Base-by-base conservation (phyloP, 2,888 invertebrate species). In the Sabellastarte sp. region DNA sequence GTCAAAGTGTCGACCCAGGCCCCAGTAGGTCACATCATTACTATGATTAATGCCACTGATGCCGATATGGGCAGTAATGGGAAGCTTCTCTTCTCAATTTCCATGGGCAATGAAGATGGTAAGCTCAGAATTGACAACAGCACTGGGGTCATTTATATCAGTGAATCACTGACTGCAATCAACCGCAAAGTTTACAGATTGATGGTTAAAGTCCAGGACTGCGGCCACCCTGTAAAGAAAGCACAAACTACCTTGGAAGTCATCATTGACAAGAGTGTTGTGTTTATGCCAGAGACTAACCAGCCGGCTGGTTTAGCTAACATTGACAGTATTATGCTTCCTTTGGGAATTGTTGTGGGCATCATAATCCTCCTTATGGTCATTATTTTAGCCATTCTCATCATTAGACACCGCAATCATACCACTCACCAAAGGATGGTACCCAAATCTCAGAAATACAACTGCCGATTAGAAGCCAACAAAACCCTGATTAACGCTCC, bases 41-140 rank as follows among this genome's bases (percentile, higher is more conserved):
- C 64, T 41, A 56, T 52, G 32, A 60, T 64, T 5, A 32, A 61
- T 30, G 64, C 64, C 15, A 24, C 24, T n/a, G 64, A 64, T 30
- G 5, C 26, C 24, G 64, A 64, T 52, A 56, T 56, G 28, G 64
- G 64, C n/a, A 50, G 57, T 28, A 64, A 61, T 57, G 56, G 56
- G 20, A 56, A 64, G 24, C 33, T 64, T 15, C 55, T 56, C 15
- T 64, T 57, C 41, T 50, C 53, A 28, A 61, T 64, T 32, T 29
- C 56, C 24, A 29, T n/a, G 2, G 41, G 41, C 10, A 41, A 41
- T 20, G 64, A 64, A 26, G 57, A 56, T 3, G 33, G 31, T 5
- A 29, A 50, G n/a, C 57, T 64, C 33, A 24, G 53, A 2, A 61
- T 64, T 60, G 64, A 64, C 50, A 55, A 51, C 26, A 28, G 29